These are phyloP conservation scores for Acipenser oxyrinchus DNA, from an alignment of 2,797 vertebrate species.

Conservation along the genomic window DNA sequence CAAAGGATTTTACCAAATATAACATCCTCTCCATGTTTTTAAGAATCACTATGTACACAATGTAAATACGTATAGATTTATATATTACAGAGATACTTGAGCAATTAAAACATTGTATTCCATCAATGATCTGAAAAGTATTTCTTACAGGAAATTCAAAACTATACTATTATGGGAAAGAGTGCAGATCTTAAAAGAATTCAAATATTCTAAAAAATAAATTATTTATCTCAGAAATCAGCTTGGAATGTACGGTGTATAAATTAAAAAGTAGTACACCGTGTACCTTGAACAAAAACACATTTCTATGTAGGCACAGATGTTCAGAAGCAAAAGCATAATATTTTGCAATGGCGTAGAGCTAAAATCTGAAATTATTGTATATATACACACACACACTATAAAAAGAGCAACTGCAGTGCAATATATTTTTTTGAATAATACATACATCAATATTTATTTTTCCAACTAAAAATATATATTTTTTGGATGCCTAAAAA, in stretches of 20 bases:
- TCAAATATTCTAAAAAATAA: conserved; percentile 8
- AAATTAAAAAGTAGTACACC: neutral
- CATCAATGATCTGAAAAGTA: conserved; percentile 16
- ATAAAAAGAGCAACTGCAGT: no score
- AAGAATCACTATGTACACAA: conserved; percentile 41
- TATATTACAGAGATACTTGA: conserved; percentile 37
- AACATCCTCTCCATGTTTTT: neutral
- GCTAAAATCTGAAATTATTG: no score
- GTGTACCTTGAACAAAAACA: neutral
- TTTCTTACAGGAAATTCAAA: conserved; percentile 8
- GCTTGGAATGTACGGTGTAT: conserved; percentile 7
- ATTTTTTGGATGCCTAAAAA: no score
- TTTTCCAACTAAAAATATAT: no score
- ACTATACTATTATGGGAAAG: conserved; percentile 5
- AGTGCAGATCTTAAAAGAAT: neutral
- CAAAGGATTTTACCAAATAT: no score
- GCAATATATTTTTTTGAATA: no score
- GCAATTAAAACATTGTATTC: conserved; percentile 16
- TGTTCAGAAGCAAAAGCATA: no score
- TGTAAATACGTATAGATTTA: conserved; percentile 32
- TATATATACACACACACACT: no score
- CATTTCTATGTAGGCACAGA: no score
- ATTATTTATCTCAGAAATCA: conserved; percentile 8
- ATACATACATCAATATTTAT: no score
- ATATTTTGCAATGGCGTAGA: no score